Evolutionary conservation across 2,113 vertebrate species (phyloP).

Genomic region (Amblyornis subalaris): DNA sequence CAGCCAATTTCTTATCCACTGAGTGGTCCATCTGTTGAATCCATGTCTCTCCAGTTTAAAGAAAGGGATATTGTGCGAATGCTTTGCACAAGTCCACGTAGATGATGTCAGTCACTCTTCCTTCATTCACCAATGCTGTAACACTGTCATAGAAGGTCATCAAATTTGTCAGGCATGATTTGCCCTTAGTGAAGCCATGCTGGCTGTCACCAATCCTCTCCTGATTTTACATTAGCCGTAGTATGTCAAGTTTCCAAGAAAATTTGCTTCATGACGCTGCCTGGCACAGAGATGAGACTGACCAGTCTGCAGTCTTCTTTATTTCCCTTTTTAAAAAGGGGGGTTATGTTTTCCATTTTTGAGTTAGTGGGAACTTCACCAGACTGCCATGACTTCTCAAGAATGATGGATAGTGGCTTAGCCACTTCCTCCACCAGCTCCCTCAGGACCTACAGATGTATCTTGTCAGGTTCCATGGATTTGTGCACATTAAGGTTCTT

Average conservation of each 20-base stretch:
- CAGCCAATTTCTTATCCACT: neutral
- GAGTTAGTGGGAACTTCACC: neutral
- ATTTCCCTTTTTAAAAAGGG: neutral
- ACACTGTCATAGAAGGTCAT: neutral
- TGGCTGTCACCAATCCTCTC: neutral
- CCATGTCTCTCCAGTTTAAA: neutral
- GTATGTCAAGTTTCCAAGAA: neutral
- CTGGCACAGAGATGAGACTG: neutral
- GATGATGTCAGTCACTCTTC: fast-evolving
- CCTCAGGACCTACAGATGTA: neutral
- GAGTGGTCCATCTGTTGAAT: neutral
- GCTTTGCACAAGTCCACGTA: neutral
- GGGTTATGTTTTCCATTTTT: neutral
- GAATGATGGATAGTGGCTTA: neutral
- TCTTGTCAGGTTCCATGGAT: neutral
- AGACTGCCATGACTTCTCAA: neutral
- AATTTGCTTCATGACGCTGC: neutral
- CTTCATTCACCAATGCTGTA: neutral
- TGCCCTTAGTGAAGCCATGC: neutral
- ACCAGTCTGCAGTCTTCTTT: fast-evolving
- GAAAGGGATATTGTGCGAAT: neutral
- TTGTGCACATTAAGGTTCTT: fast-evolving
- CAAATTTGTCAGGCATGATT: neutral
- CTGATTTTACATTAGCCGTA: neutral
- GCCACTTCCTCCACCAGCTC: neutral